Base-by-base conservation (phyloP, 2,888 invertebrate genomes). In the Papilio gigon region DNA sequence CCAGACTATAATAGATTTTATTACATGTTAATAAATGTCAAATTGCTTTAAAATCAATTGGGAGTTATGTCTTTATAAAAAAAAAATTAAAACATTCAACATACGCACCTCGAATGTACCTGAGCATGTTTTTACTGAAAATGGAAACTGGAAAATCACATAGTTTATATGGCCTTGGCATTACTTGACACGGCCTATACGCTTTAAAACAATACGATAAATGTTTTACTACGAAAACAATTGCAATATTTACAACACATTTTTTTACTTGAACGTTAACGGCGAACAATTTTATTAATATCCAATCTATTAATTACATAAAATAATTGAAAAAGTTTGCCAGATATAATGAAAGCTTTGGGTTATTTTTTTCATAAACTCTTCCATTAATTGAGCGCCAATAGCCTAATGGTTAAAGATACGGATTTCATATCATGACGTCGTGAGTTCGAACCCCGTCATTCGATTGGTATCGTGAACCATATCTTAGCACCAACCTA, bases 71-170 rank as follows among this genome's bases (percentile, higher is more conserved):
- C 37, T 3, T 56, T 64, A 61, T 25, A 71, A 64, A 71, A 71
- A 64, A 71, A 37, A 68, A 25, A 37, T 33, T 40, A 61, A 61
- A 60, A 68, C 67, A 56, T 77, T 74, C 76, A n/a, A 80, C 81
- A 78, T 77, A 76, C 81, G 77, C 77, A 78, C 73, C 77, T 78
- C 74, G 79, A 74, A 79, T 77, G 77, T 82, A 81, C 82, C 79
- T 73, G 76, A 82, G 84, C 87, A 78, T 84, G 89, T 90, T 87
- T 85, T 86, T 86, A 85, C 90, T 91, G 90, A 90, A 91, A 91
- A 90, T 89, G 90, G 89, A 89, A 90, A 89, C 90, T 89, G 83
- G 90, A 84, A 89, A 90, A 90, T 84, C 74, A 78, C 80, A 82
- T 78, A 78, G 75, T 77, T 76, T 76, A 77, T 75, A 77, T 85